Base-by-base conservation (phyloP, 2,113 vertebrate species). In the Bubo bubo region DNA sequence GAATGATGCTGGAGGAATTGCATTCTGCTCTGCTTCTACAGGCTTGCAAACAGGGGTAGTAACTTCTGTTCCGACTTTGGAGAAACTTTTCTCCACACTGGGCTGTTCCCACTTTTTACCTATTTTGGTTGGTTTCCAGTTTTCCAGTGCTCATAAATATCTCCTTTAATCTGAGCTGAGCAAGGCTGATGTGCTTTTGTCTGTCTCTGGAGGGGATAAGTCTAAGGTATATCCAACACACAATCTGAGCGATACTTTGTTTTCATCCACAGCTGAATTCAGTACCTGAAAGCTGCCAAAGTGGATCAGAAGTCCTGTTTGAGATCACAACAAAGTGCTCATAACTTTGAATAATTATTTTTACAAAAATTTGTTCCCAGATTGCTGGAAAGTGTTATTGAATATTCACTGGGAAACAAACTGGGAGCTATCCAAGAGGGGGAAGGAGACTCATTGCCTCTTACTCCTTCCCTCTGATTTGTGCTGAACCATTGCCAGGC, bases 401-500 rank as follows among this genome's bases (percentile, higher is more conserved):
- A 96, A 91, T 93, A 63, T 82, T 95, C 89, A 94, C 32, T 63
- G 85, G 70, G 91, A 96, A 91, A 82, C 28, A 95, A 58, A 11
- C 77, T 93, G 92, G 88, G 68, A 96, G 90, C 72, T 88, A 70
- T 21, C 52, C 92, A 88, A 56, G 66, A 95, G 22, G 86, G 62
- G 35, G 28, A 87, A 80, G 70, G 49, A 95, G n/a, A 35, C 86
- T 92, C 49, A 32, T 45, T 94, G 87, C 88, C 50, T 95, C 62
- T 94, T 82, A 41, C 35, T 88, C 71, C 86, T 82, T 90, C 67
- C 70, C 93, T 96, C 77, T 70, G 64, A 84, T 93, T 96, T 95
- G 58, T 83, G 58, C 76, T 93, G 62, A 90, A 47, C 58, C 21
- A 49, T 89, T 95, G 94, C 96, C 79, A 93, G 81, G 84, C 45